Percentiles rank a stretch among this genome's conserved stretches.
These are phyloP conservation scores for Rattus norvegicus DNA, from an alignment of 2,113 vertebrate species.

Conservation along the genomic window DNA sequence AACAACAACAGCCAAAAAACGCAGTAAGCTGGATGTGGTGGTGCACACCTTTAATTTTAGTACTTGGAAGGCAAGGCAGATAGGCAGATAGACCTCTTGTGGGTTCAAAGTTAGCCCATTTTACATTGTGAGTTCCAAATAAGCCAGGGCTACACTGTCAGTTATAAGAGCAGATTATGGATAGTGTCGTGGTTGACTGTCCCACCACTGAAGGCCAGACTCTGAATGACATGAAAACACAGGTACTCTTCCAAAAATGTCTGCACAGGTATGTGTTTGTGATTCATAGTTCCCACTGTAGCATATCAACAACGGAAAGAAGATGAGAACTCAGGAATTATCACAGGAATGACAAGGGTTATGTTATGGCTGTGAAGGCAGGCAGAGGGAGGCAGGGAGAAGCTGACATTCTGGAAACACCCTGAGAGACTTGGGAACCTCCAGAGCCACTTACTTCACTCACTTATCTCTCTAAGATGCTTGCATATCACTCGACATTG, in stretches of 20 bases:
- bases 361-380: not conserved
- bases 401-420: not conserved
- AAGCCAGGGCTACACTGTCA: not conserved
- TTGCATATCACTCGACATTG: not conserved
- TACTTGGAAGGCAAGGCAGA: not conserved
- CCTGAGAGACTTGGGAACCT: too few species aligned
- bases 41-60: not conserved
- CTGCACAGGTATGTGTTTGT: not conserved
- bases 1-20: not conserved
- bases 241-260: not conserved
- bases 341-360: not conserved
- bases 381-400: not conserved
- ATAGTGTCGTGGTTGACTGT: not conserved
- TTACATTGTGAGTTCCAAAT: not conserved
- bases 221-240: not conserved
- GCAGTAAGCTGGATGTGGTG: not conserved
- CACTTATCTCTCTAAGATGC: not conserved
- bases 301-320: too few species aligned
- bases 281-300: not conserved
- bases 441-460: not conserved
- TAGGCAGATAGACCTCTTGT: not conserved
- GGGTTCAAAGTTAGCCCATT: not conserved
- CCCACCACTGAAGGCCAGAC: not conserved
- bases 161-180: not conserved
- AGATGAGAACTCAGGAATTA: not conserved